Evolutionary conservation across 2,113 vertebrate species (phyloP).

Genomic region (Engystomops pustulosus): DNA sequence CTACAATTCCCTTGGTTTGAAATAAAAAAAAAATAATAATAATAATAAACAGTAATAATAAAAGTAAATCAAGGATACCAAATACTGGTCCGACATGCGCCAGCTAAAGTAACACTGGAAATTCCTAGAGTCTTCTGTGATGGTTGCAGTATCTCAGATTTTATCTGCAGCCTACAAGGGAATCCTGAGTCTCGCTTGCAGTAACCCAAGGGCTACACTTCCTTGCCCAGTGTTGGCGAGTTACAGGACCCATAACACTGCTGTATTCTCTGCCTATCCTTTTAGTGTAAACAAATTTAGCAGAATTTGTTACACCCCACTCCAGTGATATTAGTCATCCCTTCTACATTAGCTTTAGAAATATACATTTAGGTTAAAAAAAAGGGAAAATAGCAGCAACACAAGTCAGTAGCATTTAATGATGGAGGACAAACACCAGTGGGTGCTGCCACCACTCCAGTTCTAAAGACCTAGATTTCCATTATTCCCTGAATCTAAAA

Average conservation of each 20-base stretch:
- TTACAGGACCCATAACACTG: not conserved
- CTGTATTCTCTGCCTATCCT: not conserved
- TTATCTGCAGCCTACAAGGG: not conserved
- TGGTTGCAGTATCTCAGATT: not conserved
- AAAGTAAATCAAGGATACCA: not conserved
- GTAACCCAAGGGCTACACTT: no score
- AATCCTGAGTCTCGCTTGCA: no score
- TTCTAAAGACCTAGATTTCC: not conserved
- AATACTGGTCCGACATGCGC: not conserved
- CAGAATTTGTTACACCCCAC: not conserved
- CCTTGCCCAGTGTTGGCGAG: not conserved
- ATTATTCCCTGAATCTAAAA: not conserved
- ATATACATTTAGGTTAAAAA: slow-evolving; percentile 13
- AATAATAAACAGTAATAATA: no score
- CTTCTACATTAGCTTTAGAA: not conserved
- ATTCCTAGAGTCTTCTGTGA: not conserved
- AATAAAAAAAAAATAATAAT: not conserved
- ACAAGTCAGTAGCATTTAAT: not conserved
- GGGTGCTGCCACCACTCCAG: not conserved
- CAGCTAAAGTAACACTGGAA: not conserved
- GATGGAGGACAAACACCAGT: not conserved
- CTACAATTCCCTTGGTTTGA: no score
- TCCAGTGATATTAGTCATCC: not conserved
- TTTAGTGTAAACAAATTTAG: not conserved
- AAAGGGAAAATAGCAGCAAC: slow-evolving; percentile 12